Base-by-base conservation (phyloP, 2,113 vertebrate genomes). In the Callipepla squamata region DNA sequence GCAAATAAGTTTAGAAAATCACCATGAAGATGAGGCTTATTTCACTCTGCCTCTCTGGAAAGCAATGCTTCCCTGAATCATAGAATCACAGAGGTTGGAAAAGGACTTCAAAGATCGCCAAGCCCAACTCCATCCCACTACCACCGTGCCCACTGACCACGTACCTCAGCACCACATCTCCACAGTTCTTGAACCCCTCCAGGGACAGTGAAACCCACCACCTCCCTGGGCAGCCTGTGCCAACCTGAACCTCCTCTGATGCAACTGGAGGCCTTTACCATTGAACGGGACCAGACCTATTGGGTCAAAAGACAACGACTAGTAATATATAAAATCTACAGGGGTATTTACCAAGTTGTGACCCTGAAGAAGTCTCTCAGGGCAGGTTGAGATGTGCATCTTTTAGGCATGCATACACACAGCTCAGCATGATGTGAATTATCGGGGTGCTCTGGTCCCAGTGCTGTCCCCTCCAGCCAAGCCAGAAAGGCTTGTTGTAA, bases 311-410 rank as follows among this genome's bases (percentile, higher is more conserved):
- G 65, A 36, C 25, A 68, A n/a, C 1, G 3, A 1, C 7, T 12
- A n/a, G 16, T 2, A 11, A 40, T 7, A 1, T 21, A 8, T 0
- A 32, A 19, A 34, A 51, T 4, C 17, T 68, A 42, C 42, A 19
- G 25, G 3, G 19, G 11, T 18, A 18, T 68, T 80, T 50, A 10
- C 7, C 7, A 6, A 48, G 25, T 11, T 23, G n/a, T 26, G 16
- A 76, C 8, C 32, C 51, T n/a, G 6, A 25, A 62, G 48, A 53
- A 14, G 8, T 53, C 65, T 38, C 59, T 30, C 36, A 20, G n/a
- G 26, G 30, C 36, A 22, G 58, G 44, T 5, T 30, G 25, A 17
- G n/a, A 13, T 38, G 44, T 28, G n/a, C 42, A 23, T 9, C n/a
- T 23, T 26, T 9, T 9, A 26, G n/a, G 36, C 20, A 30, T 66